These are phyloP conservation scores for Polydrusus cervinus DNA, from an alignment of 2,888 invertebrate genomes.

Conservation along the genomic window DNA sequence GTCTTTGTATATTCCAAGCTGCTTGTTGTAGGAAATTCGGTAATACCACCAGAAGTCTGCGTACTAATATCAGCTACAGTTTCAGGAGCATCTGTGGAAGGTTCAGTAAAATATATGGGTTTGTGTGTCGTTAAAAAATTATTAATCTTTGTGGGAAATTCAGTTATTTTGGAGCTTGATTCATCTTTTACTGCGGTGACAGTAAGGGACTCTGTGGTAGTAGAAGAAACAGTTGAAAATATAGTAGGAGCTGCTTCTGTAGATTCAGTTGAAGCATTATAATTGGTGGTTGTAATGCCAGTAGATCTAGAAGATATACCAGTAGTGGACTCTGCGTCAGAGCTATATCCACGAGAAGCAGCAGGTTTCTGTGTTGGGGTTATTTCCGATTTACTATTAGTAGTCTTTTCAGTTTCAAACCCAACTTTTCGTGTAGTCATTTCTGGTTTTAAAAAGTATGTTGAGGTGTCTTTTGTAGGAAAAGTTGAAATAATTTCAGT, in stretches of 20 bases:
- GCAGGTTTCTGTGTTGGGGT: conserved; percentile 1
- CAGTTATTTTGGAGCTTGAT: neutral
- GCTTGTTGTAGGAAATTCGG: neutral
- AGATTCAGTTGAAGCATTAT: conserved; percentile 1
- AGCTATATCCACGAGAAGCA: neutral
- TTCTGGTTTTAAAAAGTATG: conserved; percentile 6
- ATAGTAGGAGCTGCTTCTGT: neutral
- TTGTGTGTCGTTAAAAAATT: neutral
- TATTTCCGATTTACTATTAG: neutral
- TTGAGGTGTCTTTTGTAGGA: neutral
- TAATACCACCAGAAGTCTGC: neutral
- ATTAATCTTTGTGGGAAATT: neutral
- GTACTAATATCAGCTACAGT: conserved; percentile 7
- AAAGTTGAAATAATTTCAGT: neutral
- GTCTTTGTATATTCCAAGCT: neutral
- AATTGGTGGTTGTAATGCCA: neutral
- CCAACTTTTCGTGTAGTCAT: neutral
- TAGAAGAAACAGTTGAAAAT: neutral
- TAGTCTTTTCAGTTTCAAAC: neutral
- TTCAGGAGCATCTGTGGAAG: neutral
- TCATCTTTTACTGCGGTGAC: neutral
- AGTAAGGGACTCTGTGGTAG: neutral
- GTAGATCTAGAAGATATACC: neutral
- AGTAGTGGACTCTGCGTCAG: neutral
- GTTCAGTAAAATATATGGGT: neutral